Evolutionary conservation across 2,113 vertebrate genomes (phyloP).

Genomic region (Nestor notabilis): DNA sequence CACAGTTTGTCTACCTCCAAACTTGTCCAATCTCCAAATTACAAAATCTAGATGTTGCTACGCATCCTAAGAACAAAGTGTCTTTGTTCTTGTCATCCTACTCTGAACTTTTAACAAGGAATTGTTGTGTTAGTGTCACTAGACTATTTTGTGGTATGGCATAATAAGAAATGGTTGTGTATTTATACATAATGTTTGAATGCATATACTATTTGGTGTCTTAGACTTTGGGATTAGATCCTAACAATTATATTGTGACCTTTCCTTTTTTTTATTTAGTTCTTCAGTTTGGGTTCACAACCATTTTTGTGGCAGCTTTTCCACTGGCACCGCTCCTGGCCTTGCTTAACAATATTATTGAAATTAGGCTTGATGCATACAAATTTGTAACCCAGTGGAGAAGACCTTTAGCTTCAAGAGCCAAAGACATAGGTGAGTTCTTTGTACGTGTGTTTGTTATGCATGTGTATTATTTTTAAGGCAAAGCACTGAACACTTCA

Average conservation of each 20-base stretch:
- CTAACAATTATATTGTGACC: background rate
- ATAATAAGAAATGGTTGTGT: background rate
- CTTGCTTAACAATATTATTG: constrained; percentile 95
- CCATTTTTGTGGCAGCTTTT: constrained; percentile 97
- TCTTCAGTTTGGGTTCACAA: constrained; percentile 96
- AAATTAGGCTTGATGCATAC: constrained; percentile 95
- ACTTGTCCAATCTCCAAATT: background rate
- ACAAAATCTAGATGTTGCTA: background rate
- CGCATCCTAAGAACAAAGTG: background rate
- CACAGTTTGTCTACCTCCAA: background rate
- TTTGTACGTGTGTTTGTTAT: background rate
- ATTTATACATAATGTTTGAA: background rate
- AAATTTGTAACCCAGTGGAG: constrained; percentile 98
- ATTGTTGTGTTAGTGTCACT: background rate
- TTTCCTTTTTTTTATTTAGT: constrained; percentile 71
- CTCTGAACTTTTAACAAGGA: background rate
- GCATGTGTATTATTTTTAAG: background rate
- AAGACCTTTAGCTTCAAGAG: constrained; percentile 90
- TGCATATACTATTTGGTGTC: background rate
- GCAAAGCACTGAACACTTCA: background rate
- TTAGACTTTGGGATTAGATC: background rate
- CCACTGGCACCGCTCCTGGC: constrained; percentile 93
- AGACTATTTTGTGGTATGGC: background rate
- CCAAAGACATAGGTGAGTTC: constrained; percentile 92
- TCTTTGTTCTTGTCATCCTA: background rate